phyloP scores from a whole-genome alignment of 1,140 invertebrate species.

The Aethina tumida region DNA sequence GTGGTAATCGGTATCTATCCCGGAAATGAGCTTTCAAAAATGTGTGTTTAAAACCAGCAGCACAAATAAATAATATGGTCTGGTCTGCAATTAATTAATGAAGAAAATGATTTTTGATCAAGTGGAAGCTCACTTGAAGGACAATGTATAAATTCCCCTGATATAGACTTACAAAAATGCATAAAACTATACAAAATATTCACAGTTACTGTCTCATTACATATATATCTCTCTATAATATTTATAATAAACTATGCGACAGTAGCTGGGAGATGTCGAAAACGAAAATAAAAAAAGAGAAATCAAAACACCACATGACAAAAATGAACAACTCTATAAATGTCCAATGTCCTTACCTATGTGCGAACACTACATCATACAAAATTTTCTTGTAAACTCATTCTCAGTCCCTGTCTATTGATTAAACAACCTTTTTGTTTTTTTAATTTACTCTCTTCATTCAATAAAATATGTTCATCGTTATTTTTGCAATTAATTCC shows the following conservation, averaged over 20 bases:
- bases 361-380: slow-evolving; percentile 12
- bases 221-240: slow-evolving; percentile 25
- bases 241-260: slow-evolving; percentile 25
- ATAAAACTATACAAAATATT: slow-evolving; percentile 26
- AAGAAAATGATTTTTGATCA: slow-evolving; percentile 5
- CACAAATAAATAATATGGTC: too few relatives aligned
- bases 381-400: too few relatives aligned
- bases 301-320: slow-evolving; percentile 12
- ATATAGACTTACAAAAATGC: slow-evolving; percentile 17
- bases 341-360: slow-evolving; percentile 7
- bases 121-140: slow-evolving; percentile 14
- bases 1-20: too few relatives aligned
- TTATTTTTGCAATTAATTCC: slow-evolving; percentile 7
- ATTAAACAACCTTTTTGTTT: slow-evolving; percentile 5
- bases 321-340: slow-evolving; percentile 11
- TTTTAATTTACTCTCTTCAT: slow-evolving; percentile 3
- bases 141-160: slow-evolving; percentile 10
- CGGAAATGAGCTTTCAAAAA: too few relatives aligned
- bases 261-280: slow-evolving; percentile 17
- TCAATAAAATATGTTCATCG: not conserved
- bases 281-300: slow-evolving; percentile 12
- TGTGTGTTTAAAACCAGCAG: too few relatives aligned
- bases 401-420: too few relatives aligned
- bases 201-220: slow-evolving; percentile 22
- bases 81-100: too few relatives aligned